These are phyloP conservation scores for Orientallactaga sibirica DNA, from an alignment of 2,797 vertebrate species.

Conservation along the genomic window DNA sequence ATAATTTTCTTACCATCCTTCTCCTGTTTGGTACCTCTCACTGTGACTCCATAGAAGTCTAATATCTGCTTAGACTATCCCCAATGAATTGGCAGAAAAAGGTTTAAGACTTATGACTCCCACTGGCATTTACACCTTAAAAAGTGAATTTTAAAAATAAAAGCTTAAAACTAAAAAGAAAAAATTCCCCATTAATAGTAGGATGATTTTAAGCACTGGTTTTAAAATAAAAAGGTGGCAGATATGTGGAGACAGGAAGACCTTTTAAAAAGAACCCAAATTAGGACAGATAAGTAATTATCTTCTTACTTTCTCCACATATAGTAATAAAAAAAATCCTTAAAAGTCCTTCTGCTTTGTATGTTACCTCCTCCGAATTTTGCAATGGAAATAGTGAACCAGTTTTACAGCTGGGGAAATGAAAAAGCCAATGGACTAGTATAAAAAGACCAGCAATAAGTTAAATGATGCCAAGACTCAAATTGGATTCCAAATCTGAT, in stretches of 20 bases:
- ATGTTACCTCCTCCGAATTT: slow-evolving; percentile 58
- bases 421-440: not conserved
- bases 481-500: not conserved
- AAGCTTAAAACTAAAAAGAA: slow-evolving; percentile 33
- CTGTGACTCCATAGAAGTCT: not conserved
- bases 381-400: not conserved
- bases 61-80: not conserved
- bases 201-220: not conserved
- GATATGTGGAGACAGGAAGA: not conserved
- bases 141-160: not conserved
- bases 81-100: not conserved
- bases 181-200: not conserved
- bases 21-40: not conserved
- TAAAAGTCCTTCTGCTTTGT: slow-evolving; percentile 22
- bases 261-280: not conserved
- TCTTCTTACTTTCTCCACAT: not conserved
- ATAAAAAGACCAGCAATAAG: not conserved
- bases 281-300: not conserved
- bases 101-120: not conserved
- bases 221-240: not conserved
- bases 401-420: slow-evolving; percentile 36
- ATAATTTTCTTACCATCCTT: not conserved
- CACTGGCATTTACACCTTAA: not conserved
- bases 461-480: slow-evolving; percentile 22
- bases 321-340: not conserved